A percentile compares a stretch with the other conserved stretches of the same genome.
Evolutionary conservation across 2,113 vertebrate species (phyloP).

Genomic region (Zosterops japonicus): DNA sequence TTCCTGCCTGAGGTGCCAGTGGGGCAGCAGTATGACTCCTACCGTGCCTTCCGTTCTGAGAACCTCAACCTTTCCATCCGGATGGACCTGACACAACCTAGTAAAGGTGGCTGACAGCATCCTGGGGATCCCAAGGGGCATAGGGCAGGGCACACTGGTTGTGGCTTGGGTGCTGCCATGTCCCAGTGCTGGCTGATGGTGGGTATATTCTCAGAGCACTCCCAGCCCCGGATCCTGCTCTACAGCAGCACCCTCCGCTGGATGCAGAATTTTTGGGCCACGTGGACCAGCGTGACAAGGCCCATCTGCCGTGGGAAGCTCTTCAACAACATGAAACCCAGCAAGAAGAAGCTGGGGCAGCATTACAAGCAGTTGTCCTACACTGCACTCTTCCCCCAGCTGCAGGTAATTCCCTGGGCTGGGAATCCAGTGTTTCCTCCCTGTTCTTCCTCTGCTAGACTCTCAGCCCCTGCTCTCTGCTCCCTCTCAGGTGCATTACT

Average conservation of each 20-base stretch:
- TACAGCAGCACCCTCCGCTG: conserved; percentile 98
- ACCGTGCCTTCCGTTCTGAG: conserved; percentile 94
- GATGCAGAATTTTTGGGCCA: conserved; percentile 99
- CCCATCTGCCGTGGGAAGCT: conserved; percentile 97
- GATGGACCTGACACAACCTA: conserved; percentile 89
- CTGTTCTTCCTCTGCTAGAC: neutral
- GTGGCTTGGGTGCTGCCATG: neutral
- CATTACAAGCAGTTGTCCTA: conserved; percentile 97
- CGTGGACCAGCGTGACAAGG: conserved; percentile 91
- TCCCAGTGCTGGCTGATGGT: neutral
- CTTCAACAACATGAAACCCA: conserved; percentile 89
- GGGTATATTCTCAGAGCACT: conserved; percentile 73
- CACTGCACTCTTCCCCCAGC: conserved; percentile 88
- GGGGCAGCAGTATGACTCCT: conserved; percentile 93
- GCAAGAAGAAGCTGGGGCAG: conserved; percentile 94
- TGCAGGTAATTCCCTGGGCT: conserved; percentile 80
- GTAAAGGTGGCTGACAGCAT: conserved; percentile 60
- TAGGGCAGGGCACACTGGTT: neutral
- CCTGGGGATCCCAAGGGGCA: neutral
- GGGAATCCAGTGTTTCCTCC: fast-evolving
- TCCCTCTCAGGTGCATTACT: conserved; percentile 88
- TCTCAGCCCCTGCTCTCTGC: neutral
- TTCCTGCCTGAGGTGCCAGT: conserved; percentile 86
- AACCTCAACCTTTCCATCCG: conserved; percentile 95
- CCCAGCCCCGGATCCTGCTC: conserved; percentile 89